Evolutionary conservation across 1,140 invertebrate species (phyloP).

Genomic region (Neoseiulus cucumeris): DNA sequence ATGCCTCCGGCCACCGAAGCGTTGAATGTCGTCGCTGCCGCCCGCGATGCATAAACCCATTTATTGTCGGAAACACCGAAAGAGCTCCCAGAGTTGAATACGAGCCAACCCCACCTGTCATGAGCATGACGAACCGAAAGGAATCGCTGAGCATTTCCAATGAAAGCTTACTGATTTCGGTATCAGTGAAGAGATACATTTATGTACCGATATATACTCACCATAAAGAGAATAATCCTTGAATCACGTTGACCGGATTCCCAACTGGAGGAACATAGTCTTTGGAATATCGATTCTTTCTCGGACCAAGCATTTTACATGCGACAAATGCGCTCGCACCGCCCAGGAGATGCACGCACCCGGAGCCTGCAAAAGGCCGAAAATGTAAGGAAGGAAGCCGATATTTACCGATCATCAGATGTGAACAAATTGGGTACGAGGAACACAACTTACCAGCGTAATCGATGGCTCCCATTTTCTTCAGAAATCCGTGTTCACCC

Average conservation of each 20-base stretch:
- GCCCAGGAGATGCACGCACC: constrained; percentile 72
- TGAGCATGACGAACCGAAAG: background rate
- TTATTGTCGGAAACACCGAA: constrained; percentile 44
- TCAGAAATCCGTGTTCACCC: constrained; percentile 63
- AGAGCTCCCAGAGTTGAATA: constrained; percentile 61
- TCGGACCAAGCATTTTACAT: constrained; percentile 64
- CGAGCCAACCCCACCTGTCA: constrained; percentile 59
- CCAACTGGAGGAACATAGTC: constrained; percentile 54
- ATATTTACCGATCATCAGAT: background rate
- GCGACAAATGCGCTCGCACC: constrained; percentile 54
- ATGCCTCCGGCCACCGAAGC: constrained; percentile 66
- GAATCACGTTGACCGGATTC: constrained; percentile 65
- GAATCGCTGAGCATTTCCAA: background rate
- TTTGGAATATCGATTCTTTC: constrained; percentile 57
- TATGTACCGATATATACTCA: constrained; percentile 19
- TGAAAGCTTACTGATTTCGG: too few relatives aligned
- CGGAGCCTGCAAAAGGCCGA: constrained; percentile 64
- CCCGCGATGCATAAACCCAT: constrained; percentile 55
- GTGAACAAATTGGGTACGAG: background rate
- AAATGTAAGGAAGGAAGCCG: background rate
- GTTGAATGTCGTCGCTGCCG: constrained; percentile 69
- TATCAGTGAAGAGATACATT: background rate
- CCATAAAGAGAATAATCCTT: constrained; percentile 81
- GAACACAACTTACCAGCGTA: background rate
- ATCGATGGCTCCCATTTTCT: constrained; percentile 41